A percentile compares a stretch with the other conserved stretches of the same genome.
Evolutionary conservation across 2,888 invertebrate species (phyloP).

Genomic region (Ormyrus rosae): DNA sequence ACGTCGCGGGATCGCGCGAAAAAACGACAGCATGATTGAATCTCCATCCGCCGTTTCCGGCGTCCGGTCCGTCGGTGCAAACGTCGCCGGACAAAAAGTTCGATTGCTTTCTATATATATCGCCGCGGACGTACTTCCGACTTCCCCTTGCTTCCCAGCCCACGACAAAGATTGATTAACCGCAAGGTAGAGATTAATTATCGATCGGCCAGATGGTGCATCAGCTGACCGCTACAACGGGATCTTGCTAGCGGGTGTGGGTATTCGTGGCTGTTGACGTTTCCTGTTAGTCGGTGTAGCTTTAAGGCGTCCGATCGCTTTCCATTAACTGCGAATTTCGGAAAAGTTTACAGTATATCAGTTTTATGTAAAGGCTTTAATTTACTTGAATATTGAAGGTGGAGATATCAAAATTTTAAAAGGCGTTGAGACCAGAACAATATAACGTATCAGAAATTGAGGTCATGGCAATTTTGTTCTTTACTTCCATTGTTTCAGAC

Average conservation of each 20-base stretch:
- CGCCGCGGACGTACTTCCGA: background rate
- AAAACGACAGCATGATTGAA: slow-evolving; percentile 19
- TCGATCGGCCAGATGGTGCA: slow-evolving; percentile 25
- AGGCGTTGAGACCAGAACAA: too few relatives aligned
- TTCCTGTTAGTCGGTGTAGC: background rate
- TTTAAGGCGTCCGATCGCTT: too few relatives aligned
- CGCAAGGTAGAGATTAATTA: slow-evolving; percentile 51
- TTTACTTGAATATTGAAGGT: too few relatives aligned
- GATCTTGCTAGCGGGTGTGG: background rate
- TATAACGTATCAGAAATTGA: too few relatives aligned
- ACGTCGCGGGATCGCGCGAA: background rate
- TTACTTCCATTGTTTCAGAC: too few relatives aligned
- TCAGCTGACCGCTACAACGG: slow-evolving; percentile 18
- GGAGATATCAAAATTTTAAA: too few relatives aligned
- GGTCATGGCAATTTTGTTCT: too few relatives aligned
- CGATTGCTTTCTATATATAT: slow-evolving; percentile 10
- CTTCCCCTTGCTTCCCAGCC: background rate
- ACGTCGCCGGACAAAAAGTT: background rate
- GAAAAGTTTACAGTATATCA: too few relatives aligned
- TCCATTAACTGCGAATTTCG: too few relatives aligned
- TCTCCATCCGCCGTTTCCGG: background rate
- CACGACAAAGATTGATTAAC: slow-evolving; percentile 51
- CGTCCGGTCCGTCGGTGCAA: too few relatives aligned
- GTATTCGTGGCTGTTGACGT: background rate
- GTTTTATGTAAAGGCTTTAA: too few relatives aligned